phyloP scores from a whole-genome alignment of 1,140 invertebrate genomes.

The Lordiphosa mommai region DNA sequence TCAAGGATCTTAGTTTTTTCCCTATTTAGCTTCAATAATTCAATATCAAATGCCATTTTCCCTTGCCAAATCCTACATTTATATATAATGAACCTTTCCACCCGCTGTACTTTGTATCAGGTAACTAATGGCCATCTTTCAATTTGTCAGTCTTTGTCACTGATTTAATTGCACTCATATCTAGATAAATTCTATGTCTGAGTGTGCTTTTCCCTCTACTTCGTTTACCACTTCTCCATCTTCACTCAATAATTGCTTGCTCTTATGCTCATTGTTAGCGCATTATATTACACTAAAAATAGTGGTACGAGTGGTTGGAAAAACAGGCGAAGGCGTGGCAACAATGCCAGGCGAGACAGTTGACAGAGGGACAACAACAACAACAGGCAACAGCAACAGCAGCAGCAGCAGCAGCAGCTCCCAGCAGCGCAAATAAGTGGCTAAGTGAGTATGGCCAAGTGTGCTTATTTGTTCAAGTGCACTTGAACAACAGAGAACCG shows the following conservation, averaged over 20 bases:
- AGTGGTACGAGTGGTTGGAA: slow-evolving; percentile 2
- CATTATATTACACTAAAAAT: slow-evolving; percentile 41
- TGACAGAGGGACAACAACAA: slow-evolving; percentile 8
- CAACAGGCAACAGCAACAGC: too few species aligned
- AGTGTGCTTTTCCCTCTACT: too few species aligned
- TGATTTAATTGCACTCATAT: too few species aligned
- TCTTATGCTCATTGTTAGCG: slow-evolving; percentile 16
- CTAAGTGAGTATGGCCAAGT: slow-evolving; percentile 56
- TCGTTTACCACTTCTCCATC: not conserved
- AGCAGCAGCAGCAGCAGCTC: slow-evolving; percentile 29
- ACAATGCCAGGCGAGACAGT: not conserved
- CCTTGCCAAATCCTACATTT: too few species aligned
- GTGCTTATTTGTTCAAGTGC: slow-evolving; percentile 55
- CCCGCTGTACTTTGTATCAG: too few species aligned
- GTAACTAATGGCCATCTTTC: too few species aligned
- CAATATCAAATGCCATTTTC: too few species aligned
- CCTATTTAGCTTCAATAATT: too few species aligned
- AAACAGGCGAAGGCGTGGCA: slow-evolving; percentile 18
- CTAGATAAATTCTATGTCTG: too few species aligned
- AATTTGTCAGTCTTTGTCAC: too few species aligned
- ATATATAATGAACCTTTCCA: too few species aligned
- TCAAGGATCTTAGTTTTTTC: too few species aligned
- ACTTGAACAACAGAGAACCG: slow-evolving; percentile 18
- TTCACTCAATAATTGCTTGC: not conserved
- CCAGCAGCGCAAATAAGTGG: slow-evolving; percentile 39